phyloP scores from a whole-genome alignment of 2,113 vertebrate genomes.

The Rafetus swinhoei region DNA sequence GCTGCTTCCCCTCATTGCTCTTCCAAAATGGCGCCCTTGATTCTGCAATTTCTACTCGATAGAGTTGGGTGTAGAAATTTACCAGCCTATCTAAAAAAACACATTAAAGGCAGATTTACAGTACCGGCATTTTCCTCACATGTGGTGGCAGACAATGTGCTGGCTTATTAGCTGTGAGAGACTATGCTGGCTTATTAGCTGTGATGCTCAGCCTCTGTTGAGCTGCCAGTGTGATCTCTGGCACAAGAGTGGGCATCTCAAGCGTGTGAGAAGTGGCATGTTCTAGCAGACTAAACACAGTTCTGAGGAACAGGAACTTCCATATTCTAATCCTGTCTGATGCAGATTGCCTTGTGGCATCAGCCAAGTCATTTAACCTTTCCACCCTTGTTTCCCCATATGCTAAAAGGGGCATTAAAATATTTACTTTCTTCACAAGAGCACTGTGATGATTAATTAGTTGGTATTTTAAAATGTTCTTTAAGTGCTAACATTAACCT shows the following conservation, averaged over 20 bases:
- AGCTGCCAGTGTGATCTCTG: neutral
- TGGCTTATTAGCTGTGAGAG: neutral
- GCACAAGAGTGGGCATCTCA: neutral
- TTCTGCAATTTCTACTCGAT: neutral
- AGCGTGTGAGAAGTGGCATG: neutral
- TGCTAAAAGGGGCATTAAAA: neutral
- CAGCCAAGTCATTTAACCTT: neutral
- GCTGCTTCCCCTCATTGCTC: too few relatives aligned
- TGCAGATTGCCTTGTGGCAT: neutral
- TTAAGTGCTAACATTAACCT: neutral
- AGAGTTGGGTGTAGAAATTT: neutral
- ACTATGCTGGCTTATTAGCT: neutral
- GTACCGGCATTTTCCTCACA: neutral
- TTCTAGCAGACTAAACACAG: neutral
- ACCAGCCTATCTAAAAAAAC: neutral
- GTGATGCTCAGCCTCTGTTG: neutral
- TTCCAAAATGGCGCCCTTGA: neutral
- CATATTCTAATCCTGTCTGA: neutral
- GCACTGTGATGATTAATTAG: neutral
- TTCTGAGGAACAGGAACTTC: neutral
- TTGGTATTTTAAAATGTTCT: neutral
- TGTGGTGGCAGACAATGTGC: neutral
- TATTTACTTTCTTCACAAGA: neutral
- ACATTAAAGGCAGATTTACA: neutral
- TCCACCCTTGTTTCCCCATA: neutral